These are phyloP conservation scores for Polietes domitor DNA, from an alignment of 2,888 invertebrate genomes.

Conservation along the genomic window DNA sequence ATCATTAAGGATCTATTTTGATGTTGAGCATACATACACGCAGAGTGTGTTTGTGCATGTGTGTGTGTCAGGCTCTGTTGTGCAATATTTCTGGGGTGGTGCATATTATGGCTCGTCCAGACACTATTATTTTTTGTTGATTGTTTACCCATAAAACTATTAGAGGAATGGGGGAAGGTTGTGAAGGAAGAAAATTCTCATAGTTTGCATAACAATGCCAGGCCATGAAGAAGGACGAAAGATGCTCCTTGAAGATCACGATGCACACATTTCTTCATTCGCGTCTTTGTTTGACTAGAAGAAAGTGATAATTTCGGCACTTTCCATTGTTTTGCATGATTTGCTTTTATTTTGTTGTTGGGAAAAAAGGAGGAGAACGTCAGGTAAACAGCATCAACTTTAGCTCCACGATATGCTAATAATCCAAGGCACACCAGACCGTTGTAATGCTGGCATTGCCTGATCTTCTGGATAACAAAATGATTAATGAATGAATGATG, in stretches of 20 bases:
- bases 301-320: conserved; percentile 62
- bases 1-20: conserved; percentile 56
- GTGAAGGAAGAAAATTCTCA: conserved; percentile 59
- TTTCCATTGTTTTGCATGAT: conserved; percentile 28
- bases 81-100: conserved; percentile 53
- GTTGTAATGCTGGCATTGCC: not conserved
- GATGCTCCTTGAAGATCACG: conserved; percentile 43
- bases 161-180: conserved; percentile 35
- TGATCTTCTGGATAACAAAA: conserved; percentile 17
- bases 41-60: not conserved
- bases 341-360: not conserved
- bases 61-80: not conserved
- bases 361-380: not conserved
- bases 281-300: conserved; percentile 42
- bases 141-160: conserved; percentile 49
- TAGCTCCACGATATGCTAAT: conserved; percentile 51
- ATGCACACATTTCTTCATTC: conserved; percentile 37
- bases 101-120: conserved; percentile 49
- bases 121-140: conserved; percentile 42
- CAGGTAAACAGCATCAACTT: conserved; percentile 46
- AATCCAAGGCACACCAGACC: conserved; percentile 35
- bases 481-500: conserved; percentile 21
- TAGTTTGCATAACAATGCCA: conserved; percentile 66
- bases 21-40: too few relatives aligned
- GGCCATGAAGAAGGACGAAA: conserved; percentile 28